phyloP scores from a whole-genome alignment of 2,113 vertebrate genomes.

The Urocynchramus pylzowi region DNA sequence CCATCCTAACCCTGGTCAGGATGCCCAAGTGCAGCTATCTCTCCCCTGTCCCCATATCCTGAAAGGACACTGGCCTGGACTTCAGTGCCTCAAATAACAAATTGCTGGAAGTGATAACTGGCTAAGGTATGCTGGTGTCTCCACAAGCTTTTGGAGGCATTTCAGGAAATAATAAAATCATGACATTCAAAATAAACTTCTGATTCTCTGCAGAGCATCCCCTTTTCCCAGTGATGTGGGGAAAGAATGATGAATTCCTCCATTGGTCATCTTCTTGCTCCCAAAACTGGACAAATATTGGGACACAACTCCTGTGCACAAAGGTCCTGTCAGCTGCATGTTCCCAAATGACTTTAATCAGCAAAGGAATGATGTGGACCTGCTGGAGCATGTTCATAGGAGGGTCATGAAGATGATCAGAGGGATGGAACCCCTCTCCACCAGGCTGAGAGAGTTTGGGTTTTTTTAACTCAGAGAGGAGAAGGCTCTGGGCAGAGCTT shows the following conservation, averaged over 20 bases:
- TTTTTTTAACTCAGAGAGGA: too few relatives aligned
- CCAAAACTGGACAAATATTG: background rate
- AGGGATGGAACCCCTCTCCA: background rate
- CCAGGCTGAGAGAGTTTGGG: background rate
- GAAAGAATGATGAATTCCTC: background rate
- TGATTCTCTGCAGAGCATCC: background rate
- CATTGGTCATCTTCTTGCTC: background rate
- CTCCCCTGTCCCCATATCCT: background rate
- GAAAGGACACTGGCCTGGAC: background rate
- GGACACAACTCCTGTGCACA: fast-evolving
- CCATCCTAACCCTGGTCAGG: background rate
- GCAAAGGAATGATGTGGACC: background rate
- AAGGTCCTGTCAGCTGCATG: background rate
- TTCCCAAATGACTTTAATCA: background rate
- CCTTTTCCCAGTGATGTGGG: background rate
- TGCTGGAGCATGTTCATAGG: background rate
- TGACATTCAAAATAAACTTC: background rate
- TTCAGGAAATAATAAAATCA: background rate
- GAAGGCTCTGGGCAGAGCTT: background rate
- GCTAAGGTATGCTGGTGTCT: background rate
- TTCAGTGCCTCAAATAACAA: background rate
- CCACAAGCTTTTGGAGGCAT: background rate
- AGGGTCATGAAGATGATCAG: background rate
- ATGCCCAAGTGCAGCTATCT: background rate
- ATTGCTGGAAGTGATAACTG: background rate